Evolutionary conservation across 2,797 vertebrate species (phyloP).

Genomic region (Etheostoma perlongum): DNA sequence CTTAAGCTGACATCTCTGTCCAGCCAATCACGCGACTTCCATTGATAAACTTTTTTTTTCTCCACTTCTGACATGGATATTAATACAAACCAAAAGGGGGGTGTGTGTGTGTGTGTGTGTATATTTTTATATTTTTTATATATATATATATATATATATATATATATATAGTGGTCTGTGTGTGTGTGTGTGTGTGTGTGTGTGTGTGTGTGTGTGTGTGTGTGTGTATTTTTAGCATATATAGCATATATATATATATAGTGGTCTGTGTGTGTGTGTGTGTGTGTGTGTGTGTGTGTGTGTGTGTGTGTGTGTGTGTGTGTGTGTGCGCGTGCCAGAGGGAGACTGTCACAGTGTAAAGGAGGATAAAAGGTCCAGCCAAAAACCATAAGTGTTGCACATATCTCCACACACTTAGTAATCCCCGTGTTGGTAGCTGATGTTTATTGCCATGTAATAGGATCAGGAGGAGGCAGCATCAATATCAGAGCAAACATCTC

Average conservation of each 20-base stretch:
- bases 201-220: not conserved
- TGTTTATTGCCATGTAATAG: slow-evolving; percentile 95
- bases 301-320: no score
- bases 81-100: not conserved
- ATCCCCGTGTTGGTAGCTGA: slow-evolving; percentile 80
- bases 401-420: slow-evolving; percentile 58
- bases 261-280: not conserved
- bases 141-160: not conserved
- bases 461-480: slow-evolving; percentile 90
- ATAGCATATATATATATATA: no score
- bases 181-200: not conserved
- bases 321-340: slow-evolving; percentile 1
- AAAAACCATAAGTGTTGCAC: slow-evolving; percentile 56
- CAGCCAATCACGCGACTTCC: no score
- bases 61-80: slow-evolving; percentile 14
- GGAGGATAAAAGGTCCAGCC: slow-evolving; percentile 72
- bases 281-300: slow-evolving; percentile 5
- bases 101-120: no score
- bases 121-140: no score
- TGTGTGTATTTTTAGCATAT: no score
- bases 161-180: not conserved
- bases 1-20: no score
- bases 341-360: slow-evolving; percentile 41
- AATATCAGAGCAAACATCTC: slow-evolving; percentile 88
- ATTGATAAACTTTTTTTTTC: no score